A percentile compares a stretch with the other conserved stretches of the same genome.
Evolutionary conservation across 2,888 invertebrate species (phyloP).

Genomic region (Rhagophthalmus giganteus): DNA sequence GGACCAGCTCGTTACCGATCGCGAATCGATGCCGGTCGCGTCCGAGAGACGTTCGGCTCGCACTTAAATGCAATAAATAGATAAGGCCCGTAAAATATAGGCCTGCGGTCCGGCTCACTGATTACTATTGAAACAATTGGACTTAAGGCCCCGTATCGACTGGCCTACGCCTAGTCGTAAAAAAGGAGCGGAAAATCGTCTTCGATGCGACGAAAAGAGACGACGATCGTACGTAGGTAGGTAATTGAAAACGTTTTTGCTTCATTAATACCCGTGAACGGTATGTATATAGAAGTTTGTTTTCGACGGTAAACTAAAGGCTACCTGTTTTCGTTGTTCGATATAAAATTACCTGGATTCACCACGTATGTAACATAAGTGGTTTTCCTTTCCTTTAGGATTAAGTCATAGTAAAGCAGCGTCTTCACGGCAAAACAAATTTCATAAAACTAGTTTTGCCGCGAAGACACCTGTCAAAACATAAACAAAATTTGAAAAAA

Average conservation of each 20-base stretch:
- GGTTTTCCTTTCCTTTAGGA: too few relatives aligned
- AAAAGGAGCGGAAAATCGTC: slow-evolving; percentile 1
- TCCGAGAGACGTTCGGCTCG: slow-evolving; percentile 33
- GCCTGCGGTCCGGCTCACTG: slow-evolving; percentile 42
- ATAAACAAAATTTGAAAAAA: too few relatives aligned
- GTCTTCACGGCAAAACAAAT: too few relatives aligned
- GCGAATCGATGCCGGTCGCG: slow-evolving; percentile 4
- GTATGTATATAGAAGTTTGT: slow-evolving; percentile 19
- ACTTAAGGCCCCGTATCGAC: slow-evolving; percentile 12
- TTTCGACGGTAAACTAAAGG: slow-evolving; percentile 16
- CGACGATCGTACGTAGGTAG: slow-evolving; percentile 5
- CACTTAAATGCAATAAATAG: slow-evolving; percentile 49
- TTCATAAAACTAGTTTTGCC: too few relatives aligned
- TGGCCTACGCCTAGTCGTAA: slow-evolving; percentile 10
- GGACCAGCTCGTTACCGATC: slow-evolving; percentile 20
- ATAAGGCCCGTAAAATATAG: slow-evolving; percentile 51
- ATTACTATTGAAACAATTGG: slow-evolving; percentile 44
- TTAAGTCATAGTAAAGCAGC: too few relatives aligned
- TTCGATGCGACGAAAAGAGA: slow-evolving; percentile 4
- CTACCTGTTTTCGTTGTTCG: slow-evolving; percentile 26
- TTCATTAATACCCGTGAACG: slow-evolving; percentile 15
- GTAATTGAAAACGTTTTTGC: slow-evolving; percentile 16
- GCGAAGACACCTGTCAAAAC: too few relatives aligned
- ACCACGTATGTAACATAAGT: too few relatives aligned
- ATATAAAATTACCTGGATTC: too few relatives aligned